Evolutionary conservation across 1,140 invertebrate genomes (phyloP).

Genomic region (Lepidurus apus): DNA sequence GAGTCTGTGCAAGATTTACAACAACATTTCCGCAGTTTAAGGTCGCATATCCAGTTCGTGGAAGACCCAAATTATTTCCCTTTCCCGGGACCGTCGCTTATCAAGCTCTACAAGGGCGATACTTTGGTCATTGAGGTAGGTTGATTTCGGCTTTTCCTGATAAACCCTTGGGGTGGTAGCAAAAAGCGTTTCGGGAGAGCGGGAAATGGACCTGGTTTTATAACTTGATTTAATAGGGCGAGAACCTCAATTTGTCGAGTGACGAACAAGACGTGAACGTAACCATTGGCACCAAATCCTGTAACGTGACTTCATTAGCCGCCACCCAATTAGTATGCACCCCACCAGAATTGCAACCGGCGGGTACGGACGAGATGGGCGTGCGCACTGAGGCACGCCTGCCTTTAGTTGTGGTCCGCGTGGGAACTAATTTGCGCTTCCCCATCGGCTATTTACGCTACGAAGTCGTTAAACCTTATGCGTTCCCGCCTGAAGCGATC

Average conservation of each 20-base stretch:
- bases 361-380: constrained; percentile 77
- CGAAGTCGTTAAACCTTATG: constrained; percentile 74
- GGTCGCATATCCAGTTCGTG: constrained; percentile 76
- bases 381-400: constrained; percentile 66
- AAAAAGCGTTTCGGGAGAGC: constrained; percentile 28
- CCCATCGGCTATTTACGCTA: constrained; percentile 82
- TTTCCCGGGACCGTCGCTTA: constrained; percentile 62
- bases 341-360: constrained; percentile 78
- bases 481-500: constrained; percentile 79
- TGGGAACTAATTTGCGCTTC: constrained; percentile 78
- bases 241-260: constrained; percentile 82
- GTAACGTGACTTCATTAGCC: constrained; percentile 89
- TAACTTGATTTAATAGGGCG: constrained; percentile 53
- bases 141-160: neutral
- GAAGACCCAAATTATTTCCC: constrained; percentile 86
- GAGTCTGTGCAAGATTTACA: constrained; percentile 78
- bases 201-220: constrained; percentile 28
- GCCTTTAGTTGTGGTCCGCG: constrained; percentile 80
- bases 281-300: constrained; percentile 76
- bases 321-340: constrained; percentile 82
- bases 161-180: neutral
- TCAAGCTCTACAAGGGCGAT: constrained; percentile 90
- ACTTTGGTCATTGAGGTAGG: constrained; percentile 80
- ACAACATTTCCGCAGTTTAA: constrained; percentile 72
- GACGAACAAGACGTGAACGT: constrained; percentile 90